Conservation (phyloP, 2,888 invertebrate genomes). For the Cataglyphis livida region DNA sequence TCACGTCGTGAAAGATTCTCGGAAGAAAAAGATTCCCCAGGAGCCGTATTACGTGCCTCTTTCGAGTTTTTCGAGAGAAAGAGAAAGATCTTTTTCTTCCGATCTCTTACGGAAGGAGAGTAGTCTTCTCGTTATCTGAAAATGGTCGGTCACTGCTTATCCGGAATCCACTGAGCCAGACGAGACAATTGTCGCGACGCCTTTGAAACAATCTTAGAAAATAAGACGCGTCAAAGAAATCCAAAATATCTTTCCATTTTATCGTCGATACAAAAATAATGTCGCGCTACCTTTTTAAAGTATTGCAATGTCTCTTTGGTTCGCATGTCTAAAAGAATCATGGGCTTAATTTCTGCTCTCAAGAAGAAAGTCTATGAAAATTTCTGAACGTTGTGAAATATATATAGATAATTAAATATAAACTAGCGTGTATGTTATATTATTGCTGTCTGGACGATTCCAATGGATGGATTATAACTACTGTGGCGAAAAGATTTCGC, state of each 20-base stretch:
- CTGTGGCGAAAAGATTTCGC: background rate
- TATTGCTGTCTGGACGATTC: background rate
- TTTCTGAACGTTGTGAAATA: background rate
- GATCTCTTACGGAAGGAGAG: constrained; percentile 31
- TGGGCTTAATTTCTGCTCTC: background rate
- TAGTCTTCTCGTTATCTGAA: constrained; percentile 74
- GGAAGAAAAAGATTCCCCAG: constrained; percentile 70
- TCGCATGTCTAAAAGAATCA: background rate
- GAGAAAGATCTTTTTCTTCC: constrained; percentile 63
- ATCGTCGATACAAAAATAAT: background rate
- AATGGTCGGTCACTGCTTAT: constrained; percentile 78
- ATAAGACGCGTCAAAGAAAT: constrained; percentile 42
- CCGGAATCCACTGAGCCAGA: constrained; percentile 60
- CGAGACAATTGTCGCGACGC: constrained; percentile 65
- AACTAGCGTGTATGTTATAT: background rate
- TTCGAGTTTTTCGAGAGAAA: constrained; percentile 68
- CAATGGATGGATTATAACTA: background rate
- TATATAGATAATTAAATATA: constrained; percentile 6
- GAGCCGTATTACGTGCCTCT: constrained; percentile 72
- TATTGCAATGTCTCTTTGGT: background rate
- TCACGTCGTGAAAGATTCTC: constrained; percentile 63
- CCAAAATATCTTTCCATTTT: background rate
- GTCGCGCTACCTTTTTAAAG: background rate
- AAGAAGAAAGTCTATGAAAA: background rate
- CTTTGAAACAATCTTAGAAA: constrained; percentile 47